Conservation (phyloP, 64 coral and sea anemone species). For the Porites australiensis region DNA sequence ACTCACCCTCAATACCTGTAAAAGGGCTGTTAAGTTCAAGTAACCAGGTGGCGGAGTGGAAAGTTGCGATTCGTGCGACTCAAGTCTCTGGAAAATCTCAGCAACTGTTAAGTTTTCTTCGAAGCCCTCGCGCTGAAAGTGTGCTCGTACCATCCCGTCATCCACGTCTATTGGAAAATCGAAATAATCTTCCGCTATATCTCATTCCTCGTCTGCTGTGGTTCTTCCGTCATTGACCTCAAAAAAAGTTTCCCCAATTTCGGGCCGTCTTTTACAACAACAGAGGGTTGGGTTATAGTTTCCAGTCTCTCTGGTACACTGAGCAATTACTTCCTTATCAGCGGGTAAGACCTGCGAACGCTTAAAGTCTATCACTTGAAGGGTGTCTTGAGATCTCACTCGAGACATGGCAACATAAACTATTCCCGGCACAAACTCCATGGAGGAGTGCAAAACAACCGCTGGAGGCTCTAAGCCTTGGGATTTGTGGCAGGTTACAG, state of each 20-base stretch:
- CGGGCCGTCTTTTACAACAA: neutral
- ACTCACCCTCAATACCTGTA: neutral
- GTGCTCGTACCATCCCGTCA: no score
- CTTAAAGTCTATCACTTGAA: constrained; percentile 35
- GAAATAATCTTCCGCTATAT: no score
- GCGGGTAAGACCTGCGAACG: neutral
- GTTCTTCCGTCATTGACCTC: neutral
- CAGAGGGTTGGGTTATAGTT: neutral
- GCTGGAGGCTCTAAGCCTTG: constrained; percentile 16
- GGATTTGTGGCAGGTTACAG: no score
- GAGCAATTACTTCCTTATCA: neutral
- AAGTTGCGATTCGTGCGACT: constrained; percentile 2
- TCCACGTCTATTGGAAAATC: no score
- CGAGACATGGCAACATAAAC: constrained; percentile 37
- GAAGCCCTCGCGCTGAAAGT: no score
- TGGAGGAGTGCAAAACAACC: constrained; percentile 16
- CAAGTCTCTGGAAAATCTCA: neutral
- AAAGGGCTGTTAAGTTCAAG: neutral
- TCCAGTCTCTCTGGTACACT: no score
- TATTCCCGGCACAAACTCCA: constrained; percentile 43
- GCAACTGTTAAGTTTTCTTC: no score
- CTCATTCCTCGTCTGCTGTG: no score
- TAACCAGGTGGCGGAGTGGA: neutral
- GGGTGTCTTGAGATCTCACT: neutral
- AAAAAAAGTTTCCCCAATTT: neutral